phyloP scores from a whole-genome alignment of 2,888 invertebrate genomes.

The Lasioglossum figueresi region DNA sequence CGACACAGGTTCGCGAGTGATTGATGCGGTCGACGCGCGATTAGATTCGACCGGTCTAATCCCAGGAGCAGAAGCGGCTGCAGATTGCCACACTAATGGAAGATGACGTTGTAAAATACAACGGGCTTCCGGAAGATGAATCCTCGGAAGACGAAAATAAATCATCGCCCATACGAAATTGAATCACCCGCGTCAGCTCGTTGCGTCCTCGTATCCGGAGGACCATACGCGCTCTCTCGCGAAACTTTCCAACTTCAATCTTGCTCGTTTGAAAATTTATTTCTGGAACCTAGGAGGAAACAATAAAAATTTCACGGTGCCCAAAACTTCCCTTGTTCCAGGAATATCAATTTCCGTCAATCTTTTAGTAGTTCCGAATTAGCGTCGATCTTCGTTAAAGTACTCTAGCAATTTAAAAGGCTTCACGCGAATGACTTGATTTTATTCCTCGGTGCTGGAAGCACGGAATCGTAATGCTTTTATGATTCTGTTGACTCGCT shows the following conservation, averaged over 20 bases:
- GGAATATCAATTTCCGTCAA: background rate
- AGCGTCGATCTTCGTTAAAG: background rate
- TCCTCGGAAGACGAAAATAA: slow-evolving; percentile 63
- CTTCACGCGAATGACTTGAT: background rate
- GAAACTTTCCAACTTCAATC: slow-evolving; percentile 30
- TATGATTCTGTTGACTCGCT: background rate
- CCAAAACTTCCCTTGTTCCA: background rate
- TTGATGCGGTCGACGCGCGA: slow-evolving; percentile 42
- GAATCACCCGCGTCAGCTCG: slow-evolving; percentile 53
- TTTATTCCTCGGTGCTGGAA: background rate
- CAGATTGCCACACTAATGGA: slow-evolving; percentile 63
- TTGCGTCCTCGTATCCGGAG: slow-evolving; percentile 28
- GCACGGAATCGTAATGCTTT: background rate
- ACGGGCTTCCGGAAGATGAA: slow-evolving; percentile 62
- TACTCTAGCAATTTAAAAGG: background rate
- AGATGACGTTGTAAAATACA: slow-evolving; percentile 68
- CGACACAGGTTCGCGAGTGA: slow-evolving; percentile 35
- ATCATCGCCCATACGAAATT: slow-evolving; percentile 66
- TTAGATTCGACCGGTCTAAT: slow-evolving; percentile 55
- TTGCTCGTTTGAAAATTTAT: background rate
- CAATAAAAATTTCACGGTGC: background rate
- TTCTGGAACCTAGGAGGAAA: background rate
- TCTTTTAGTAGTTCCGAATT: background rate
- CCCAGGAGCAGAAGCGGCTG: slow-evolving; percentile 24
- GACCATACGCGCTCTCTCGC: slow-evolving; percentile 13